These are phyloP conservation scores for Alaudala cheleensis DNA, from an alignment of 2,113 vertebrate species.

Conservation along the genomic window DNA sequence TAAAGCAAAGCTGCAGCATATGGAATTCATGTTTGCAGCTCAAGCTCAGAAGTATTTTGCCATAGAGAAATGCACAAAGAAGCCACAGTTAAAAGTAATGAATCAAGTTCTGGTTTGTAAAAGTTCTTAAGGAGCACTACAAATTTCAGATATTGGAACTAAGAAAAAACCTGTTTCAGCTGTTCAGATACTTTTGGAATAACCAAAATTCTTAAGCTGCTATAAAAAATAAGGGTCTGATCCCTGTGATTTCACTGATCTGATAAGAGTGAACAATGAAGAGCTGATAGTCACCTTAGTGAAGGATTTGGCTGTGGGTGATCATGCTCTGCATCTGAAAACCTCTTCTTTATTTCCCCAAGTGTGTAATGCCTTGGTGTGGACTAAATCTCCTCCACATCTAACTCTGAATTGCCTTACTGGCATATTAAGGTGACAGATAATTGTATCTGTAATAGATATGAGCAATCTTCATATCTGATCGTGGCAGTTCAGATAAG, in stretches of 20 bases:
- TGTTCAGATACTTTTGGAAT: not conserved
- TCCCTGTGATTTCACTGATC: not conserved
- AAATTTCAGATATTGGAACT: not conserved
- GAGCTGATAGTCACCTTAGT: not conserved
- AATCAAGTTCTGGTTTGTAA: not conserved
- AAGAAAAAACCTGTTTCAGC: not conserved
- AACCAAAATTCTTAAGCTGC: not conserved
- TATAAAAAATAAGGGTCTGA: not conserved
- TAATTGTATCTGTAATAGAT: not conserved
- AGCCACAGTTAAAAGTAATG: not conserved
- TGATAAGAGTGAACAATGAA: not conserved
- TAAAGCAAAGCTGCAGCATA: not conserved
- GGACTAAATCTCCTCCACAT: not conserved
- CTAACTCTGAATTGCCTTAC: not conserved
- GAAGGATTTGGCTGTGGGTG: not conserved
- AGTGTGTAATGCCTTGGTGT: not conserved
- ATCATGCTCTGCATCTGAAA: not conserved
- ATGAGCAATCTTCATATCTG: not conserved
- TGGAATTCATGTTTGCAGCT: not conserved
- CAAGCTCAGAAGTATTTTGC: not conserved
- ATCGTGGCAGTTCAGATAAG: not conserved
- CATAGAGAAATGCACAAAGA: not conserved
- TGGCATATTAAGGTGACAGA: not conserved
- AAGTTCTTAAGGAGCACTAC: not conserved
- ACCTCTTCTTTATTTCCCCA: not conserved